Evolutionary conservation across 2,888 invertebrate genomes (phyloP).

Genomic region (Stenotaenia linearis): DNA sequence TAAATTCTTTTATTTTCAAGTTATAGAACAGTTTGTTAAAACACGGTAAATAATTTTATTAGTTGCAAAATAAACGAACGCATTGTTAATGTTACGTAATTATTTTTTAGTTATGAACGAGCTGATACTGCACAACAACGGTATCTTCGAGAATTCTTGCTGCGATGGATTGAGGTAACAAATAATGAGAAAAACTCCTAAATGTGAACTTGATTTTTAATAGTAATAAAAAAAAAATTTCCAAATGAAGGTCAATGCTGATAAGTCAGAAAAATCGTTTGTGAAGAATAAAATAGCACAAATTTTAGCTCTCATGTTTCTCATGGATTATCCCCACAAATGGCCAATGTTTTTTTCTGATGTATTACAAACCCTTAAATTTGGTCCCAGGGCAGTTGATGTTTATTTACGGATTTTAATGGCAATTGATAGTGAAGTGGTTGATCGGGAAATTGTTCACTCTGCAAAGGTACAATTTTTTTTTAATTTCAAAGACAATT

Average conservation of each 20-base stretch:
- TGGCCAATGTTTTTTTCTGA: conserved; percentile 55
- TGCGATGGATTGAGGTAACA: conserved; percentile 48
- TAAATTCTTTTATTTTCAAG: conserved; percentile 52
- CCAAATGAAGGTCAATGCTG: neutral
- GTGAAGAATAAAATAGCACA: conserved; percentile 55
- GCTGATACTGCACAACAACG: conserved; percentile 43
- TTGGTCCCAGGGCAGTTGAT: conserved; percentile 49
- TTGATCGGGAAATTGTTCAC: conserved; percentile 51
- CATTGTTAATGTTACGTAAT: too few relatives aligned
- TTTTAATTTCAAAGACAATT: neutral
- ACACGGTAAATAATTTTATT: conserved; percentile 43
- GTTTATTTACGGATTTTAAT: conserved; percentile 53
- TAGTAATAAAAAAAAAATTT: neutral
- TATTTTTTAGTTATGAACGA: conserved; percentile 41
- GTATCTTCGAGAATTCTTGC: conserved; percentile 46
- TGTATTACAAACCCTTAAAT: conserved; percentile 46
- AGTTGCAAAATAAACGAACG: conserved; percentile 31
- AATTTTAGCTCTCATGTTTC: conserved; percentile 53
- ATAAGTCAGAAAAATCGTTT: conserved; percentile 45
- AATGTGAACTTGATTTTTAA: neutral
- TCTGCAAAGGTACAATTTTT: conserved; percentile 37
- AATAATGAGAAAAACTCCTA: conserved; percentile 40
- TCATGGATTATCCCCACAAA: conserved; percentile 52
- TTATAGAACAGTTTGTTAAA: conserved; percentile 51
- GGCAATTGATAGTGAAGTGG: conserved; percentile 54